Base-by-base conservation (phyloP, 2,888 invertebrate genomes). In the Lypha dubia region DNA sequence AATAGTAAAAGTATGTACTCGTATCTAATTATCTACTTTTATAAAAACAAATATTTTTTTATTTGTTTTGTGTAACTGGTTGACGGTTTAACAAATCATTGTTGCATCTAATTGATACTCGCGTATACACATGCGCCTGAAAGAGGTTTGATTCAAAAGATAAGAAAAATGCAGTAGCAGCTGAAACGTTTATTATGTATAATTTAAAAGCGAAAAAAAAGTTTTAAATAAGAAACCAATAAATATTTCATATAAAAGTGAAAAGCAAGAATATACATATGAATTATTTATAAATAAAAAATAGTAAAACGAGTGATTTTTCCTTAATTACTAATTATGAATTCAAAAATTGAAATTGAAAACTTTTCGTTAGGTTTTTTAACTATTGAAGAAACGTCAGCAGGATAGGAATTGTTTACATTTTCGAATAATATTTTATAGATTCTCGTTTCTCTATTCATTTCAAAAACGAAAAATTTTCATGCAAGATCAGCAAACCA, bases 1-100 rank as follows among this genome's bases (percentile, higher is more conserved):
- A 71, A 75, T 76, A 84, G 75, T 71, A 70, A 79, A 79, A 62
- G 62, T 17, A 46, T 8, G 17, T n/a, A 20, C 9, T 49, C 49
- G 49, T 71, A 68, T 83, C 41, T 74, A 63, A 56, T 56, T 65
- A 38, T 46, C 22, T 77, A 20, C 51, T n/a, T 11, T 41, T 68
- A 49, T 46, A 24, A 20, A 0, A 4, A 49, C n/a, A 67, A 70
- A 11, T 17, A 41, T 7, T 38, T 49, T n/a, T 63, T 53, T 44
- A 4, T 58, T 71, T 17, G 28, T 11, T 28, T 63, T 41, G 15
- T 56, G 20, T 44, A 41, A 56, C 44, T 56, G 41, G 53, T 65
- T 75, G 24, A 22, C 13, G n/a, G 17, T 20, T n/a, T 32, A 74
- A 28, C 35, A 65, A 65, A 56, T 17, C 24, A 35, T 49, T 58